These are phyloP conservation scores for Hippocampus kuda DNA, from an alignment of 2,797 vertebrate genomes.

Conservation along the genomic window DNA sequence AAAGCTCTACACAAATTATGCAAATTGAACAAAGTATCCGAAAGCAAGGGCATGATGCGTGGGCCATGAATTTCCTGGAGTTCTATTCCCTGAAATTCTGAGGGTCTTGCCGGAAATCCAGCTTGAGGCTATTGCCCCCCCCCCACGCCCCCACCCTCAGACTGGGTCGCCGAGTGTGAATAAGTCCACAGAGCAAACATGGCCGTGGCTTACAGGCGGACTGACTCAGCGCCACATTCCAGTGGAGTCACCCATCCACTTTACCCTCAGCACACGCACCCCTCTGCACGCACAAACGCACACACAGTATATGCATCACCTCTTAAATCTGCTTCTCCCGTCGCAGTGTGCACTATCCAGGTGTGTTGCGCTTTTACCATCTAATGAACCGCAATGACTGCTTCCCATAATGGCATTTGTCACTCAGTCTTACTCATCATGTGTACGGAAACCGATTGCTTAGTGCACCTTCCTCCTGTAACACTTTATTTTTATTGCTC, in stretches of 20 bases:
- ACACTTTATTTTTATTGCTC: neutral
- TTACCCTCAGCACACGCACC: constrained; percentile 47
- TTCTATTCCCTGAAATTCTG: constrained; percentile 52
- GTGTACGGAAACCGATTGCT: neutral
- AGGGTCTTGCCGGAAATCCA: constrained; percentile 61
- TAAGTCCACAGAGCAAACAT: constrained; percentile 63
- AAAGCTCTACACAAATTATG: neutral
- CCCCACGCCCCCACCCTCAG: constrained; percentile 36
- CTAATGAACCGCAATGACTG: neutral
- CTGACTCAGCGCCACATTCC: constrained; percentile 74
- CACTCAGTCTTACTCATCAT: neutral
- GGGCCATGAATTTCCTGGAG: constrained; percentile 39
- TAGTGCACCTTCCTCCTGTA: neutral
- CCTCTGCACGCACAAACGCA: constrained; percentile 24
- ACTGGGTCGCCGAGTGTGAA: constrained; percentile 57
- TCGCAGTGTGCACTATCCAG: constrained; percentile 11
- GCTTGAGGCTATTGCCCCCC: constrained; percentile 50
- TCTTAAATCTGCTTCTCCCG: constrained; percentile 17
- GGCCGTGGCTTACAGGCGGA: constrained; percentile 62
- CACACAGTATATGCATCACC: constrained; percentile 26
- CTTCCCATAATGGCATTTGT: constrained; percentile 2
- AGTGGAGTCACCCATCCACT: constrained; percentile 68
- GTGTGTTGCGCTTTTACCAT: constrained; percentile 20
- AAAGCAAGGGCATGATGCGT: constrained; percentile 28
- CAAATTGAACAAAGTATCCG: constrained; percentile 8